Evolutionary conservation across 1,140 invertebrate species (phyloP).

Genomic region (Pararge aegeria): DNA sequence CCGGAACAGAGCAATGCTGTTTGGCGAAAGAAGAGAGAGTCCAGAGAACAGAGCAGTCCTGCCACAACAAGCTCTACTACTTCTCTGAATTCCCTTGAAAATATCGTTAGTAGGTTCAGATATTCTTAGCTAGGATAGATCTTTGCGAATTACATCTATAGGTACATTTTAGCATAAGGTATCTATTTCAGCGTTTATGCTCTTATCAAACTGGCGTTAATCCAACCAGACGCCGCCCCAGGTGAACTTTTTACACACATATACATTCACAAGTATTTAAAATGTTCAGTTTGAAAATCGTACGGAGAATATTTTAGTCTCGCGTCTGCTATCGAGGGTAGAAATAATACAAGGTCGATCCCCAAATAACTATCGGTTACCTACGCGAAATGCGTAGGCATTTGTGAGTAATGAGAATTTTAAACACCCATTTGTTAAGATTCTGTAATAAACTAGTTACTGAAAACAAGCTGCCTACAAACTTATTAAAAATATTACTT

Average conservation of each 20-base stretch:
- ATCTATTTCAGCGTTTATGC: no score
- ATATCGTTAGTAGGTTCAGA: background rate
- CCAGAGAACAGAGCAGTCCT: no score
- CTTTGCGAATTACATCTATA: background rate
- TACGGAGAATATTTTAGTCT: conserved; percentile 14
- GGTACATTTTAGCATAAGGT: no score
- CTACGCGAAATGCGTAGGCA: conserved; percentile 14
- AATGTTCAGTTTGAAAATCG: conserved; percentile 10
- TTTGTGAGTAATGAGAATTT: conserved; percentile 11
- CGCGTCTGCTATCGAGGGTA: conserved; percentile 18
- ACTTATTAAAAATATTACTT: no score
- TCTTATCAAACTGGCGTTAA: conserved; percentile 11
- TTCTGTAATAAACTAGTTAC: no score
- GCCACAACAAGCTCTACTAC: no score
- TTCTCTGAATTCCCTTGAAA: no score
- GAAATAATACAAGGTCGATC: conserved; percentile 23
- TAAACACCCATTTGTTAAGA: conserved; percentile 3
- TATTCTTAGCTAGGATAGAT: background rate
- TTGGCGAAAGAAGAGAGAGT: no score
- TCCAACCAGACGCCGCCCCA: conserved; percentile 14
- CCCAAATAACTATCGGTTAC: conserved; percentile 13
- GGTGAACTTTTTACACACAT: conserved; percentile 8
- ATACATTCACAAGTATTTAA: conserved; percentile 6
- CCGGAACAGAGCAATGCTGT: no score
- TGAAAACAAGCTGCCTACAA: no score